phyloP scores from a whole-genome alignment of 2,888 invertebrate species.

The Drosophila setosimentum region DNA sequence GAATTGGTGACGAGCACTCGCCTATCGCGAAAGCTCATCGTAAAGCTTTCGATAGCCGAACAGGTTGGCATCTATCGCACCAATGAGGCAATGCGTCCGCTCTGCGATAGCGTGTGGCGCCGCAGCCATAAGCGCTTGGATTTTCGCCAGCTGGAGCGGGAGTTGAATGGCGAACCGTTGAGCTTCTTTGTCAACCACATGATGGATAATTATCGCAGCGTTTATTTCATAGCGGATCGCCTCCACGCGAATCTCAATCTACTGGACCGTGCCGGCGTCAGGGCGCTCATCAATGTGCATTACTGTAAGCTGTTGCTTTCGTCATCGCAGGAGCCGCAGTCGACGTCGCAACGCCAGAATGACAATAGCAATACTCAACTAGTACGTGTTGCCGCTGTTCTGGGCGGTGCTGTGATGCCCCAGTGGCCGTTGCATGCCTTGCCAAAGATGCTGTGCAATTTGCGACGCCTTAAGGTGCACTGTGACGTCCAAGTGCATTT shows the following conservation, averaged over 20 bases:
- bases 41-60: constrained; percentile 26
- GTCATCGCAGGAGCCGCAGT: background rate
- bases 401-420: constrained; percentile 16
- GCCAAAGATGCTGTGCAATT: constrained; percentile 50
- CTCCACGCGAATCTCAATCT: constrained; percentile 48
- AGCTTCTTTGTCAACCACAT: constrained; percentile 38
- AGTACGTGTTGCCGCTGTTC: constrained; percentile 7
- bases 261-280: constrained; percentile 41
- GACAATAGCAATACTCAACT: background rate
- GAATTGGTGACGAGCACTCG: background rate
- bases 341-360: background rate
- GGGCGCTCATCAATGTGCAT: constrained; percentile 25
- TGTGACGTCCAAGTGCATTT: constrained; percentile 62
- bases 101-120: constrained; percentile 36
- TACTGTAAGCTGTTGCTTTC: constrained; percentile 36
- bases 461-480: constrained; percentile 39
- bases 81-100: constrained; percentile 10
- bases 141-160: constrained; percentile 34
- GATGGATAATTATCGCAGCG: constrained; percentile 31
- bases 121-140: constrained; percentile 31
- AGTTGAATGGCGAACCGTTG: constrained; percentile 22
- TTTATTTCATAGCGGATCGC: constrained; percentile 43
- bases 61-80: constrained; percentile 36
- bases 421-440: constrained; percentile 58
- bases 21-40: constrained; percentile 1